Evolutionary conservation across 2,888 invertebrate genomes (phyloP).

Genomic region (Automeris io): DNA sequence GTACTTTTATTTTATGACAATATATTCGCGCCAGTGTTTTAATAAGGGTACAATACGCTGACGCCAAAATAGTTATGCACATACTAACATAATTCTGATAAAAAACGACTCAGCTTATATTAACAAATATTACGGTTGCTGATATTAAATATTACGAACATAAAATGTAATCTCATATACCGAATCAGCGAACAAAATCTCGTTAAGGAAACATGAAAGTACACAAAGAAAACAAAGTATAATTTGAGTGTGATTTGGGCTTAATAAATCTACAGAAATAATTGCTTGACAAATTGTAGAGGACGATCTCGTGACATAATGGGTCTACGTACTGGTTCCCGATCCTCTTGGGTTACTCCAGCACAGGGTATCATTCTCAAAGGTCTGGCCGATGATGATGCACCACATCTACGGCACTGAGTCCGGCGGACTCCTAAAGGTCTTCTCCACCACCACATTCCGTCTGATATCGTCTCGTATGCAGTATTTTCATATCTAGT

Average conservation of each 20-base stretch:
- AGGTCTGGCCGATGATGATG: slow-evolving; percentile 54
- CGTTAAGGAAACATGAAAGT: too few species aligned
- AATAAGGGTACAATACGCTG: too few species aligned
- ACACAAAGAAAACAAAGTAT: too few species aligned
- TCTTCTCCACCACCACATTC: slow-evolving; percentile 46
- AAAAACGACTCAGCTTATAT: too few species aligned
- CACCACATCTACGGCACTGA: slow-evolving; percentile 51
- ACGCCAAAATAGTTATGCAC: too few species aligned
- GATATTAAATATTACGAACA: too few species aligned
- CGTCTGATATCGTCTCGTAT: slow-evolving; percentile 40
- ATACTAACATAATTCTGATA: too few species aligned
- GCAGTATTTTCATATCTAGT: slow-evolving; percentile 37
- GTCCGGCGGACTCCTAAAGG: slow-evolving; percentile 41
- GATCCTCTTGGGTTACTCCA: slow-evolving; percentile 31
- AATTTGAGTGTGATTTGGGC: not conserved
- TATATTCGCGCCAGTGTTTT: too few species aligned
- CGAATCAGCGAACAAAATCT: too few species aligned
- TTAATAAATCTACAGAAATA: slow-evolving; percentile 36
- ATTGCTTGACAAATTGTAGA: slow-evolving; percentile 54
- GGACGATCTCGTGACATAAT: slow-evolving; percentile 57
- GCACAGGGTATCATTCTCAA: slow-evolving; percentile 50
- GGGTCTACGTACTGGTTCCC: slow-evolving; percentile 28
- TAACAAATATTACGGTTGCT: too few species aligned
- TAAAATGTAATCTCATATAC: too few species aligned
- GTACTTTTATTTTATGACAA: too few species aligned